Evolutionary conservation across 1,140 invertebrate genomes (phyloP).

Genomic region (Apis dorsata): DNA sequence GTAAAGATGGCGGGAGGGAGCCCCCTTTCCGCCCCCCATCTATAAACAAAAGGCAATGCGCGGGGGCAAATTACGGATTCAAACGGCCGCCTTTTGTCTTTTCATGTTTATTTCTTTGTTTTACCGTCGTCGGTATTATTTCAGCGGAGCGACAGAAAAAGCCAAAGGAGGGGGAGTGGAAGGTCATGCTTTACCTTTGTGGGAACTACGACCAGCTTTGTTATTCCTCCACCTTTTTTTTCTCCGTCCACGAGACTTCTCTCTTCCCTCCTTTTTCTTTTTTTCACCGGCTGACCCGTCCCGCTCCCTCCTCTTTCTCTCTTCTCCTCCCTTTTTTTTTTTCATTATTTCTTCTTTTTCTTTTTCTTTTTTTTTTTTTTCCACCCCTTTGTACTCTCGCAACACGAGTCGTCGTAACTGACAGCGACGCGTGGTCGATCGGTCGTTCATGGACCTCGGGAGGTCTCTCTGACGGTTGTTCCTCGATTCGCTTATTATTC

Average conservation of each 20-base stretch:
- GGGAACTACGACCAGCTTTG: slow-evolving; percentile 49
- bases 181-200: slow-evolving; percentile 52
- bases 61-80: slow-evolving; percentile 78
- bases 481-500: slow-evolving; percentile 13
- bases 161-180: slow-evolving; percentile 28
- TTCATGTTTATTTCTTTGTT: slow-evolving; percentile 79
- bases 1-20: slow-evolving; percentile 15
- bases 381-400: slow-evolving; percentile 22
- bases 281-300: slow-evolving; percentile 47
- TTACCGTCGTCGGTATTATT: slow-evolving; percentile 76
- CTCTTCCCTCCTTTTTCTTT: slow-evolving; percentile 25
- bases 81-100: slow-evolving; percentile 78
- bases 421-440: slow-evolving; percentile 20
- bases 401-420: slow-evolving; percentile 6
- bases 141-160: slow-evolving; percentile 52
- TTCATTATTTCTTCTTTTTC: not conserved
- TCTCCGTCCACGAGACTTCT: slow-evolving; percentile 4
- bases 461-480: slow-evolving; percentile 9
- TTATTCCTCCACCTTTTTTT: slow-evolving; percentile 25
- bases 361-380: not conserved
- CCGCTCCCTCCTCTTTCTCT: not conserved
- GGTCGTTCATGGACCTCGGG: slow-evolving; percentile 29
- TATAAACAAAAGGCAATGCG: slow-evolving; percentile 72
- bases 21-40: slow-evolving; percentile 22
- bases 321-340: not conserved